Evolutionary conservation across 2,113 vertebrate species (phyloP), one percentile per base, ranked within the genome.

Genomic region (Gavialis gangeticus): DNA sequence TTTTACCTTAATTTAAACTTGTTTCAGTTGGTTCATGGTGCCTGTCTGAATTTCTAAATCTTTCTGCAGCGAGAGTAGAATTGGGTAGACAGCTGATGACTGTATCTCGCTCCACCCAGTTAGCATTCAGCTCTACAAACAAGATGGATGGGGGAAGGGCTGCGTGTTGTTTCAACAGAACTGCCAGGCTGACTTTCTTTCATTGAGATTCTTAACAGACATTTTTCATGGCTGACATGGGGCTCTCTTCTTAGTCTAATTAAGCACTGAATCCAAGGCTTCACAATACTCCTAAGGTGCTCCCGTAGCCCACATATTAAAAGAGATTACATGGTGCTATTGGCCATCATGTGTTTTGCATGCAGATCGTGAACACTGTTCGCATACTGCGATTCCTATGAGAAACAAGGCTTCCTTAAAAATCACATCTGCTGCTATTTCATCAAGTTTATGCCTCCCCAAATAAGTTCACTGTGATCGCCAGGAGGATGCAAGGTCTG

Each of bases 391-490:
- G 88, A 90, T 95, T 85, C 88, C 79, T n/a, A 46, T 77, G 90
- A 94, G 62, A 93, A 93, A 93, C 92, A 87, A 89, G 93, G 64
- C 93, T 95, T 89, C 46, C 66, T 78, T 94, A 75, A 94, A 93
- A 93, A 94, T 85, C 86, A 95, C 93, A 96, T 95, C 93, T 97
- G 96, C 88, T 96, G 95, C 96, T 79, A 96, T 93, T 22, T 0
- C 94, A 94, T 92, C 95, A 92, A 96, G 88, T 96, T 91, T 84
- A 94, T 95, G 95, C 94, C 93, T 94, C 94, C 67, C 78, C 0
- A 3, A 91, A 92, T 93, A 89, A 94, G 93, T 87, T 94, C 95
- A 87, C 96, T 91, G 81, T 64, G 64, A 75, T 87, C 77, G 78
- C 91, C 88, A 85, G 85, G 79, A 91, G 91, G 76, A 86, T 59